A percentile compares a stretch with the other conserved stretches of the same genome.
Evolutionary conservation across 92 coral and sea anemone genomes (phyloP).

Genomic region (Epizoanthus stellaris): DNA sequence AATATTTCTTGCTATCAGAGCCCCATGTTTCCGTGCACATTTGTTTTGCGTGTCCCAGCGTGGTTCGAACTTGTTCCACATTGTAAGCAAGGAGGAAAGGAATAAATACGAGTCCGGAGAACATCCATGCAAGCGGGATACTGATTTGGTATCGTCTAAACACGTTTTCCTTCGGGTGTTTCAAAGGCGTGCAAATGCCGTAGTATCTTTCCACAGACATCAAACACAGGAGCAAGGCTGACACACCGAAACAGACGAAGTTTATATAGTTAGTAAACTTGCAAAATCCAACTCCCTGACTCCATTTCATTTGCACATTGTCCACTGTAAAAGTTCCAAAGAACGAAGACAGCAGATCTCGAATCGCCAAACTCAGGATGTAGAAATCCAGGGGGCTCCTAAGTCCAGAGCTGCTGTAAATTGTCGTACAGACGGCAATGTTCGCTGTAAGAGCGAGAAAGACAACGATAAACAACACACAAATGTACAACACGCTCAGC

Average conservation of each 20-base stretch:
- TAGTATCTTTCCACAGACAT: slow-evolving; percentile 72
- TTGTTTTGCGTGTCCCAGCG: slow-evolving; percentile 53
- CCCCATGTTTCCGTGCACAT: slow-evolving; percentile 78
- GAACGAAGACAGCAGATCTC: slow-evolving; percentile 73
- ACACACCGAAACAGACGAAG: slow-evolving; percentile 65
- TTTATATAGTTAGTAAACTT: slow-evolving; percentile 71
- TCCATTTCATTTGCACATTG: slow-evolving; percentile 85
- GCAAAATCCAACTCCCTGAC: slow-evolving; percentile 68
- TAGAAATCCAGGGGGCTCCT: slow-evolving; percentile 61
- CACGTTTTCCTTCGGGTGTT: slow-evolving; percentile 52
- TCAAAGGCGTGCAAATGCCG: slow-evolving; percentile 70
- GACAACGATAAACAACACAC: slow-evolving; percentile 55
- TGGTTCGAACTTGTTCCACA: slow-evolving; percentile 45
- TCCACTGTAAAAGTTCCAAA: slow-evolving; percentile 84
- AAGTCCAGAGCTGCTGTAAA: slow-evolving; percentile 60
- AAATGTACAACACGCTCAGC: slow-evolving; percentile 57
- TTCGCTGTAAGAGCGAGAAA: slow-evolving; percentile 71
- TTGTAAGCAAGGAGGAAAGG: slow-evolving; percentile 72
- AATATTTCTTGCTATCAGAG: slow-evolving; percentile 40
- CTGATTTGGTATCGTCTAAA: slow-evolving; percentile 44
- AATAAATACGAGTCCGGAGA: slow-evolving; percentile 58
- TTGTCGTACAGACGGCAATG: slow-evolving; percentile 65
- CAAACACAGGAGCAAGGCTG: slow-evolving; percentile 61
- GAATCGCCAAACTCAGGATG: slow-evolving; percentile 69
- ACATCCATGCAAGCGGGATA: slow-evolving; percentile 64